Conservation (phyloP, 1,140 invertebrate genomes). For the Nomia melanderi region DNA sequence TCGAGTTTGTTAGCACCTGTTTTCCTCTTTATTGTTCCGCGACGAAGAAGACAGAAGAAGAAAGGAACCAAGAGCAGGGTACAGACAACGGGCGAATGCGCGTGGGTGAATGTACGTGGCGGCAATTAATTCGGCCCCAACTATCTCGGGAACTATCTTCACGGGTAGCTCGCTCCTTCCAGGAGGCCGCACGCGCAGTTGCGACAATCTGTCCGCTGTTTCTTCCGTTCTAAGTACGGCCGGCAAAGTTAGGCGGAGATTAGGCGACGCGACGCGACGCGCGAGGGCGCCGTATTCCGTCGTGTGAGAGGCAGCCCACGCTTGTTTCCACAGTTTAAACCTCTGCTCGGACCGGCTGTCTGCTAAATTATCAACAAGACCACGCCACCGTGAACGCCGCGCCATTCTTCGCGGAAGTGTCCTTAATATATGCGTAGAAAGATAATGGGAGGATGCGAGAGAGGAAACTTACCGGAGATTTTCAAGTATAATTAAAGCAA, state of each 20-base stretch:
- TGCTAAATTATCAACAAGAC: constrained; percentile 44
- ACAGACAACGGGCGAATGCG: not conserved
- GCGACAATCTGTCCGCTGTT: constrained; percentile 64
- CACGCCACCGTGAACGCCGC: not conserved
- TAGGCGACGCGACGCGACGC: constrained; percentile 51
- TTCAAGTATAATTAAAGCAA: constrained; percentile 16
- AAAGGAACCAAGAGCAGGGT: not conserved
- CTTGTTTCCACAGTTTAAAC: constrained; percentile 42
- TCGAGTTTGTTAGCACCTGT: not conserved
- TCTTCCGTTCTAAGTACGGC: constrained; percentile 63
- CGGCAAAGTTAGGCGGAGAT: constrained; percentile 61
- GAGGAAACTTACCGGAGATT: not conserved
- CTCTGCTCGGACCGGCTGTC: constrained; percentile 8
- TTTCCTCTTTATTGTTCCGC: not conserved
- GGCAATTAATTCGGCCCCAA: constrained; percentile 65
- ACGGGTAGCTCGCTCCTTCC: constrained; percentile 38
- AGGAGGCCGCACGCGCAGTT: constrained; percentile 31
- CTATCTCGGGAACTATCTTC: constrained; percentile 62
- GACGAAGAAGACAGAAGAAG: not conserved
- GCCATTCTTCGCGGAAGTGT: constrained; percentile 18
- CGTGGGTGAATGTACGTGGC: constrained; percentile 20
- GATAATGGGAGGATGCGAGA: not conserved
- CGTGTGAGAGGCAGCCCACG: constrained; percentile 28
- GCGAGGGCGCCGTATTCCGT: not conserved
- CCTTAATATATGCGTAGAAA: constrained; percentile 16